Evolutionary conservation across 2,113 vertebrate species (phyloP).

Genomic region (Nibea albiflora): DNA sequence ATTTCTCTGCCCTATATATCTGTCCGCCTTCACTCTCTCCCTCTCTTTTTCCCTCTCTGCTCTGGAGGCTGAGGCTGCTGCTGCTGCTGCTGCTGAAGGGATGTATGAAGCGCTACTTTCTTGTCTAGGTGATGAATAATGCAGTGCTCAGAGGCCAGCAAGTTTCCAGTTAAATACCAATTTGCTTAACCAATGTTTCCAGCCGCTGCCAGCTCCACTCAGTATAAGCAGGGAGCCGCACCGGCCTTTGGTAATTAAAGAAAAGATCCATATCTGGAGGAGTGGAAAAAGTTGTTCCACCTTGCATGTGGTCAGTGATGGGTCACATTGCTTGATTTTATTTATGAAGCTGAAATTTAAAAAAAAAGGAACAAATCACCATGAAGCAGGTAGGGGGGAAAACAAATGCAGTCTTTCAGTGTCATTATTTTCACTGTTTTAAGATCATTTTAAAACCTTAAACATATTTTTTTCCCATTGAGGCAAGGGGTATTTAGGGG

Average conservation of each 20-base stretch:
- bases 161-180: slow-evolving; percentile 89
- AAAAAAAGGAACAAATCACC: slow-evolving; percentile 8
- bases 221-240: slow-evolving; percentile 57
- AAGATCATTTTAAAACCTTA: not conserved
- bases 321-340: not conserved
- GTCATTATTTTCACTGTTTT: not conserved
- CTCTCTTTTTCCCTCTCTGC: slow-evolving; percentile 54
- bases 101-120: slow-evolving; percentile 80
- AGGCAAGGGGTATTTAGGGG: too few species aligned
- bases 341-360: not conserved
- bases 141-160: slow-evolving; percentile 80
- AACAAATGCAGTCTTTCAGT: not conserved
- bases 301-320: not conserved
- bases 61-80: slow-evolving; percentile 57
- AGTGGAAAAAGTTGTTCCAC: not conserved
- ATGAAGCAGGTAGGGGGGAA: not conserved
- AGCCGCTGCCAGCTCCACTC: slow-evolving; percentile 80
- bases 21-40: slow-evolving; percentile 63
- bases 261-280: slow-evolving; percentile 36
- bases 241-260: slow-evolving; percentile 66
- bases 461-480: too few species aligned
- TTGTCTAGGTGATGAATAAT: slow-evolving; percentile 86
- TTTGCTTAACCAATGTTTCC: slow-evolving; percentile 89
- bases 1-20: slow-evolving; percentile 82
- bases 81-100: slow-evolving; percentile 75